Conservation (phyloP, 2,797 vertebrate genomes). For the Epinephelus awoara region DNA sequence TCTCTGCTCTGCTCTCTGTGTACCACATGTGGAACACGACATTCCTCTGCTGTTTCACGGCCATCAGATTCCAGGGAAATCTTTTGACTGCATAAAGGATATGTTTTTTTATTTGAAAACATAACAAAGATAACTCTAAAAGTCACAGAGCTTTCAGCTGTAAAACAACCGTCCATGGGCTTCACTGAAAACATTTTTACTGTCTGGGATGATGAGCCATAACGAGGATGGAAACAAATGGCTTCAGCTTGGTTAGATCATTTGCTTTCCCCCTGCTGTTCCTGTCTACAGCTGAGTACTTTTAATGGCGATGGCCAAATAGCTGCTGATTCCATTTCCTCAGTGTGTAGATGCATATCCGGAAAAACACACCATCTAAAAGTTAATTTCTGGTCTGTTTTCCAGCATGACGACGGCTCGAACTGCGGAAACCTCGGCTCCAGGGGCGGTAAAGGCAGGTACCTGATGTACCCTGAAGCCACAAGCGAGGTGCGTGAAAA, state of each 20-base stretch:
- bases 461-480: constrained; percentile 90
- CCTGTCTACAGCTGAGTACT: neutral
- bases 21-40: constrained; percentile 6
- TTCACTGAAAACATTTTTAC: neutral
- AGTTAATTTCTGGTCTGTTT: constrained; percentile 3
- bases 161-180: neutral
- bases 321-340: neutral
- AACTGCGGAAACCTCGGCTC: constrained; percentile 83
- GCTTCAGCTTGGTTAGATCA: constrained; percentile 7
- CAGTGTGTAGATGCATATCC: neutral
- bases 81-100: constrained; percentile 10
- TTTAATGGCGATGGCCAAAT: constrained; percentile 8
- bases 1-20: constrained; percentile 23
- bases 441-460: constrained; percentile 81
- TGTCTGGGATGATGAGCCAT: neutral
- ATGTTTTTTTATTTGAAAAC: neutral
- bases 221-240: neutral
- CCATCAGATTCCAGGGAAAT: constrained; percentile 2
- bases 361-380: neutral
- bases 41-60: constrained; percentile 36
- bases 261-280: constrained; percentile 24
- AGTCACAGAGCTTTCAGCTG: neutral
- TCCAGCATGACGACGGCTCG: constrained; percentile 86
- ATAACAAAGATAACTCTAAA: constrained; percentile 25
- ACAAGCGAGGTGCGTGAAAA: constrained; percentile 85